Evolutionary conservation across 35 echinoderm and acorn worm genomes (phyloP).

Genomic region (Chiridota heheva): DNA sequence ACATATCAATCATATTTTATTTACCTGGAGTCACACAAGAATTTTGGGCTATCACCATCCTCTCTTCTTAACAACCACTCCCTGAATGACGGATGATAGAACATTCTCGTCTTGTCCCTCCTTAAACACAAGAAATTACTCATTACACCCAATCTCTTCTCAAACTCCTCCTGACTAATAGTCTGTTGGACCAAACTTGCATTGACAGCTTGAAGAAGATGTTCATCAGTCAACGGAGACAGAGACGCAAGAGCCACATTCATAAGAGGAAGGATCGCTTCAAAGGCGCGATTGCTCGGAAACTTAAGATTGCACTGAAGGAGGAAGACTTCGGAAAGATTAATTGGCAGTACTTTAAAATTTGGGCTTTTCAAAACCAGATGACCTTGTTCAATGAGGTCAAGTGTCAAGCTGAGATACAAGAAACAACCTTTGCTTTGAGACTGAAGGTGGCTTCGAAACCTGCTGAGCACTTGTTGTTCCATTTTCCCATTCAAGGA

Average conservation of each 20-base stretch:
- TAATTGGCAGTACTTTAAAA: constrained; percentile 93
- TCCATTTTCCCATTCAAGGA: constrained; percentile 93
- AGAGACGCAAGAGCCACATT: constrained; percentile 80
- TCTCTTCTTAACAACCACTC: constrained; percentile 95
- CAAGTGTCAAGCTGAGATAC: constrained; percentile 95
- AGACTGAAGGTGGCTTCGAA: constrained; percentile 71
- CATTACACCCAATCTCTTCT: constrained; percentile 66
- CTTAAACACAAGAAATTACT: constrained; percentile 70
- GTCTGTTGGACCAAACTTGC: constrained; percentile 62
- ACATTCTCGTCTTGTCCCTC: constrained; percentile 82
- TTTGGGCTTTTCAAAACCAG: constrained; percentile 79
- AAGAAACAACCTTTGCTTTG: constrained; percentile 84
- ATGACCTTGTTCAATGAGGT: constrained; percentile 92
- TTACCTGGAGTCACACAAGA: constrained; percentile 97
- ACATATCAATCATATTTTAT: too few relatives aligned
- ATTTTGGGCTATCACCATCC: constrained; percentile 93
- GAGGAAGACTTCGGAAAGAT: constrained; percentile 97
- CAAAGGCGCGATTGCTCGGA: constrained; percentile 82
- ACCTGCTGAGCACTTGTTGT: constrained; percentile 62
- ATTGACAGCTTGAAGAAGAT: constrained; percentile 81
- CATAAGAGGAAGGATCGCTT: constrained; percentile 78
- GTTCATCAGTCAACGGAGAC: constrained; percentile 72
- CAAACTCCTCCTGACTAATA: constrained; percentile 72
- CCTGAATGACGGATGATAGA: constrained; percentile 99
- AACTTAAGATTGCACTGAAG: constrained; percentile 93